Conservation (phyloP, 2,797 vertebrate genomes). For the Chloroceryle inda region DNA sequence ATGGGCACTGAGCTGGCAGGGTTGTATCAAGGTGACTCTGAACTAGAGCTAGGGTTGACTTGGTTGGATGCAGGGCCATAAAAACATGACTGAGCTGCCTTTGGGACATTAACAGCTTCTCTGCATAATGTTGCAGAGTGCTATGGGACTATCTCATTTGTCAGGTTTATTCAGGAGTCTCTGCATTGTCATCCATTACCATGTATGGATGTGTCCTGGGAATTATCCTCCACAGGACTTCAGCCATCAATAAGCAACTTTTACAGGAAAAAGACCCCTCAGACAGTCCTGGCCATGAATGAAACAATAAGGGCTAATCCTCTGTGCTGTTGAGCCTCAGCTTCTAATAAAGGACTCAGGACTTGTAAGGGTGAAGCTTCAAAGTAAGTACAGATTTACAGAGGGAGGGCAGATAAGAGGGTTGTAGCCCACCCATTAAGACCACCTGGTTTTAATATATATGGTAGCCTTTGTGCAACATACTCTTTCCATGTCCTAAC, state of each 20-base stretch:
- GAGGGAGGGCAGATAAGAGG: constrained; percentile 17
- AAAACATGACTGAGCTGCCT: background rate
- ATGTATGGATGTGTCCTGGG: background rate
- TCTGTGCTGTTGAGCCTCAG: background rate
- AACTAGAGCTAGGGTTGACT: background rate
- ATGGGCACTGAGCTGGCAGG: background rate
- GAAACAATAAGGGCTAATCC: constrained; percentile 38
- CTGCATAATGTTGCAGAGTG: background rate
- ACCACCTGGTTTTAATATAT: constrained; percentile 56
- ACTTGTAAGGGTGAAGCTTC: constrained; percentile 30
- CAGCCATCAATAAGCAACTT: background rate
- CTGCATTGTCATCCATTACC: background rate
- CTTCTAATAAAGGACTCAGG: constrained; percentile 49
- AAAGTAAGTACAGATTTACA: constrained; percentile 55
- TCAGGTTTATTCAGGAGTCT: background rate
- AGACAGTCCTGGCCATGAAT: background rate
- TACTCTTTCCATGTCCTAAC: background rate
- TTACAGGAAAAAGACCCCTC: background rate
- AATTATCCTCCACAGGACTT: background rate
- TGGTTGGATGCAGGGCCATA: background rate
- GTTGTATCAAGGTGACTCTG: background rate
- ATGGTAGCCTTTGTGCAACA: background rate
- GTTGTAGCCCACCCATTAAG: constrained; percentile 45
- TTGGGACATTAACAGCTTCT: background rate
- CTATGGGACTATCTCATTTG: background rate